Conservation (phyloP, 2,113 vertebrate species). For the Oryzias curvinotus region DNA sequence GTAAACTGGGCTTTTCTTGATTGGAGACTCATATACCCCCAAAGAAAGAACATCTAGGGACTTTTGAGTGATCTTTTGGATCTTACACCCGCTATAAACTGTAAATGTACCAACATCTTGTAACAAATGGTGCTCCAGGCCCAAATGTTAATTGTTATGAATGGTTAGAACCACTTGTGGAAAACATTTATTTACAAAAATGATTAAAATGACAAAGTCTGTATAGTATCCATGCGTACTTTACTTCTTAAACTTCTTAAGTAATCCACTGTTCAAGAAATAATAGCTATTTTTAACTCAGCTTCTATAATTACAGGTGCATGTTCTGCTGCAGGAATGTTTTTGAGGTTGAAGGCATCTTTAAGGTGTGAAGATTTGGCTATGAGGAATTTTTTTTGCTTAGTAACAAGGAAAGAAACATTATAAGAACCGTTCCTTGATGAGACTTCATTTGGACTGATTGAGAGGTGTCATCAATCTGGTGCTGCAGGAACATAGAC, state of each 20-base stretch:
- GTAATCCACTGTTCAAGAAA: constrained; percentile 54
- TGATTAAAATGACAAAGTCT: constrained; percentile 54
- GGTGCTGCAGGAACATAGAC: constrained; percentile 14
- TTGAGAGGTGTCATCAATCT: constrained; percentile 19
- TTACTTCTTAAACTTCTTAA: constrained; percentile 66
- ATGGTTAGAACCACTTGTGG: constrained; percentile 44
- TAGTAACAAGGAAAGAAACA: no score
- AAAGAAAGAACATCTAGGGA: no score
- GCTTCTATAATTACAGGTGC: constrained; percentile 66
- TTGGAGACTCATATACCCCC: no score
- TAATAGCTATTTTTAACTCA: constrained; percentile 73
- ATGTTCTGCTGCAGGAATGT: constrained; percentile 51
- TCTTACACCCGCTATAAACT: not conserved
- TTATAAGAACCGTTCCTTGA: no score
- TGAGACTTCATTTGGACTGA: constrained; percentile 2
- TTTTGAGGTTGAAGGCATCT: constrained; percentile 28
- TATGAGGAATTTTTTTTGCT: not conserved
- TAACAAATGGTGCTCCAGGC: constrained; percentile 69
- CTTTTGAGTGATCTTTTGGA: no score
- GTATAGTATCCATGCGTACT: constrained; percentile 33
- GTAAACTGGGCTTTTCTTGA: not conserved
- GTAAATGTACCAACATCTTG: constrained; percentile 35
- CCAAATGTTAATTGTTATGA: constrained; percentile 60
- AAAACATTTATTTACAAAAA: constrained; percentile 71
- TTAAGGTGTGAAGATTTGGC: constrained; percentile 41